Base-by-base conservation (phyloP, 92 coral and sea anemone species). In the Ricordea florida region DNA sequence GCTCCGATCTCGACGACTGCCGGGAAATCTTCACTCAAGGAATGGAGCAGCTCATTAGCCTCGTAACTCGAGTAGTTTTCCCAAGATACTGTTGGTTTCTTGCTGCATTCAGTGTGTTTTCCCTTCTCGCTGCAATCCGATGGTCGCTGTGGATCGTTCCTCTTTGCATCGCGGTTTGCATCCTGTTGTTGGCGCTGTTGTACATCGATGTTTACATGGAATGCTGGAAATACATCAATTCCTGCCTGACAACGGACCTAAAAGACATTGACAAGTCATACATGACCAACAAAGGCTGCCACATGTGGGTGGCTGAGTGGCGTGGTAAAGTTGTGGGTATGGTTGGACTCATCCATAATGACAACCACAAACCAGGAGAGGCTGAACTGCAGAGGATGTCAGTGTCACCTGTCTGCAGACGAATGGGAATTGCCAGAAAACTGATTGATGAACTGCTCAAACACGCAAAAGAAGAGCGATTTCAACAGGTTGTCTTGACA, bases 21-120 rank as follows among this genome's bases (percentile, higher is more conserved):
- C 73, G 90, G 50, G 92, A 90, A 45, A 75, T 90, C 59, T 90
- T 86, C 74, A 61, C 80, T 4, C 83, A 82, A 55, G 96, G 90
- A 40, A 82, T 90, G 87, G 82, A 59, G 25, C 84, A 52, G 46
- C 84, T 87, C 0, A 64, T 78, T 17, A 63, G 24, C 43, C 78
- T 83, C 27, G 50, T 82, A 9, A 78, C 83, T 81, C 65, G 45
- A 31, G 45, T 62, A 13, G 89, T 86, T 20, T 85, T 43, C 43
- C 89, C 91, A 63, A 62, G 73, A 25, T 86, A 57, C 51, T 51
- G 81, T 49, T 57, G 74, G 70, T 65, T 55, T 11, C 61, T 84
- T n/a, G 13, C 81, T 46, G 41, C 76, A 8, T 51, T 78, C 20
- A 69, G 63, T 28, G 41, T 79, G 20, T 20, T 89, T 53, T 76